These are phyloP conservation scores for Hyperopisus bebe DNA, from an alignment of 2,113 vertebrate species.

Conservation along the genomic window DNA sequence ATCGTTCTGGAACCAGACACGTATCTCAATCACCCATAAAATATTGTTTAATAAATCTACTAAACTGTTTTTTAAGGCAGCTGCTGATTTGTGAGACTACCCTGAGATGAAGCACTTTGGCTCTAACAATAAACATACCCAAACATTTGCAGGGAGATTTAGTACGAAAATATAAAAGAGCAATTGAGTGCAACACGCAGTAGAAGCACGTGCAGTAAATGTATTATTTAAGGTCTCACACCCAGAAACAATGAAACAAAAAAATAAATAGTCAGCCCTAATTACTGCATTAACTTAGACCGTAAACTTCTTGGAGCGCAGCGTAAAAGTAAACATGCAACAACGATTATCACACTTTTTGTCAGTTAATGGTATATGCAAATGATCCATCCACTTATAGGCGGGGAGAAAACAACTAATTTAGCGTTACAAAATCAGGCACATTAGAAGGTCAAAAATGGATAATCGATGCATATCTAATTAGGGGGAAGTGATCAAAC, in stretches of 20 bases:
- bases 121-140: not conserved
- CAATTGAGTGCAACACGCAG: not conserved
- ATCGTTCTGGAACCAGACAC: not conserved
- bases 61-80: not conserved
- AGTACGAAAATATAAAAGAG: not conserved
- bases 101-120: not conserved
- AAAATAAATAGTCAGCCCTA: slow-evolving; percentile 36
- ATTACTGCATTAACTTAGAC: slow-evolving; percentile 50
- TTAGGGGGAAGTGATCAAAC: slow-evolving; percentile 65
- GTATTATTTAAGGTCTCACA: not conserved
- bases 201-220: not conserved
- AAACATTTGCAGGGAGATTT: not conserved
- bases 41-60: not conserved
- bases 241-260: not conserved
- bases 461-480: slow-evolving; percentile 68
- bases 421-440: slow-evolving; percentile 49
- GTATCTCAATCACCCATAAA: slow-evolving; percentile 1
- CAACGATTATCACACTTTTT: slow-evolving; percentile 53
- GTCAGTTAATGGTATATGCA: slow-evolving; percentile 58
- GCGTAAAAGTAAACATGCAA: slow-evolving; percentile 45
- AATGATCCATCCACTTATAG: slow-evolving; percentile 60
- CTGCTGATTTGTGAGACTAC: not conserved
- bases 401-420: slow-evolving; percentile 63
- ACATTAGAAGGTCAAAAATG: slow-evolving; percentile 61
- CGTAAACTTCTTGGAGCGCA: slow-evolving; percentile 51